Conservation (phyloP, 1,140 invertebrate genomes). For the Lepidostoma basale region DNA sequence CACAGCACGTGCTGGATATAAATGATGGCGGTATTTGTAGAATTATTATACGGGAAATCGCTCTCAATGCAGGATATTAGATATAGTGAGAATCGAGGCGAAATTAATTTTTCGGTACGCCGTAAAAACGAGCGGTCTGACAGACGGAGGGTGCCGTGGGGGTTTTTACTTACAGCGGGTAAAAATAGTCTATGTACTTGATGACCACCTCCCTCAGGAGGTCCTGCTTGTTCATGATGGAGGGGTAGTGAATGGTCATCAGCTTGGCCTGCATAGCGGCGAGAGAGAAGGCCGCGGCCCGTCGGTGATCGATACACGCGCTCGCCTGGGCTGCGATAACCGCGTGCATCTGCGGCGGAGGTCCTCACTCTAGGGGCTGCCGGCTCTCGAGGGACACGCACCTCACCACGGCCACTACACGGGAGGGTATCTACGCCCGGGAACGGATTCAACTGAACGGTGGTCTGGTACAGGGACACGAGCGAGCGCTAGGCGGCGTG, state of each 20-base stretch:
- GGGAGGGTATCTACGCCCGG: constrained; percentile 48
- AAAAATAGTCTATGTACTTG: constrained; percentile 71
- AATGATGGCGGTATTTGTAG: not conserved
- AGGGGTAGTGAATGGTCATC: constrained; percentile 65
- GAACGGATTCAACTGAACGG: constrained; percentile 30
- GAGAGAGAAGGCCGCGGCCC: constrained; percentile 16
- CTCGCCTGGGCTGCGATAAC: constrained; percentile 47
- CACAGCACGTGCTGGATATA: not conserved
- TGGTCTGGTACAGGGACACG: constrained; percentile 38
- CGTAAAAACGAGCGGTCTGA: not conserved
- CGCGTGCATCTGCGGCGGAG: constrained; percentile 56
- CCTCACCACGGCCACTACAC: constrained; percentile 14
- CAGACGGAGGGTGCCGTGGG: constrained; percentile 18
- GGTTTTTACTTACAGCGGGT: constrained; percentile 64
- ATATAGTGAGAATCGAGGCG: not conserved
- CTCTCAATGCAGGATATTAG: not conserved
- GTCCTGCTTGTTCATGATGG: constrained; percentile 69
- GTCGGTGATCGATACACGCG: constrained; percentile 48
- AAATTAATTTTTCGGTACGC: constrained; percentile 9
- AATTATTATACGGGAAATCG: not conserved
- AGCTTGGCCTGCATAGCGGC: constrained; percentile 59
- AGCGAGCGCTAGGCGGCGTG: constrained; percentile 48
- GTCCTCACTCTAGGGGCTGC: constrained; percentile 49
- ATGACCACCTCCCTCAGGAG: constrained; percentile 67
- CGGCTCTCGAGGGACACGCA: not conserved